phyloP scores from a whole-genome alignment of 2,888 invertebrate species.

The Clivina fossor region DNA sequence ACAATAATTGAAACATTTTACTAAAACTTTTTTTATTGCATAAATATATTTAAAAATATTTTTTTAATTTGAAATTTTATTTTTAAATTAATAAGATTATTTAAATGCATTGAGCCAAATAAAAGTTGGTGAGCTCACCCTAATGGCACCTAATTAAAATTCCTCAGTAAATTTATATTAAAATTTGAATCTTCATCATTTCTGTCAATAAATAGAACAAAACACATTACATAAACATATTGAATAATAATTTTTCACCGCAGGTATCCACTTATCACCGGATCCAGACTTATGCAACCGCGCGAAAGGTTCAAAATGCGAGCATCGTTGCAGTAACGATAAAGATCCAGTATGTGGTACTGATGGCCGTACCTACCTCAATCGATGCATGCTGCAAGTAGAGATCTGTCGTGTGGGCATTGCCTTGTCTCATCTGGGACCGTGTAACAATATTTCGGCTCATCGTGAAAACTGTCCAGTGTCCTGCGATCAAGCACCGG shows the following conservation, averaged over 20 bases:
- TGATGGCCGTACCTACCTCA: conserved; percentile 82
- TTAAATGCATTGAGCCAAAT: no score
- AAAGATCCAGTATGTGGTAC: conserved; percentile 88
- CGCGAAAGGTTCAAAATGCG: conserved; percentile 59
- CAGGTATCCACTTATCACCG: conserved; percentile 48
- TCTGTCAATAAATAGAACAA: no score
- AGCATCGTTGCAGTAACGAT: conserved; percentile 74
- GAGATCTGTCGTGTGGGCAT: conserved; percentile 73
- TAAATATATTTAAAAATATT: no score
- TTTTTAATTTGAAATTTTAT: no score
- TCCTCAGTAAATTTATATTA: no score
- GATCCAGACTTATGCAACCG: conserved; percentile 53
- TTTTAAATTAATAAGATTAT: no score
- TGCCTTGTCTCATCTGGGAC: conserved; percentile 63
- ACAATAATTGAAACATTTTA: no score
- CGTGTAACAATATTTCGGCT: conserved; percentile 72
- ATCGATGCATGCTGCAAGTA: conserved; percentile 75
- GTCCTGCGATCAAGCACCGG: conserved; percentile 80
- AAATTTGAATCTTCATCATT: no score
- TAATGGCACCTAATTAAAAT: no score
- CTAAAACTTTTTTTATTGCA: no score
- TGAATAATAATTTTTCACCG: conserved; percentile 5
- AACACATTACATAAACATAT: no score
- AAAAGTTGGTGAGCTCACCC: no score
- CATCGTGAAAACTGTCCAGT: conserved; percentile 88